These are phyloP conservation scores for Anarhynchus alexandrinus DNA, from an alignment of 2,113 vertebrate species.

Conservation along the genomic window DNA sequence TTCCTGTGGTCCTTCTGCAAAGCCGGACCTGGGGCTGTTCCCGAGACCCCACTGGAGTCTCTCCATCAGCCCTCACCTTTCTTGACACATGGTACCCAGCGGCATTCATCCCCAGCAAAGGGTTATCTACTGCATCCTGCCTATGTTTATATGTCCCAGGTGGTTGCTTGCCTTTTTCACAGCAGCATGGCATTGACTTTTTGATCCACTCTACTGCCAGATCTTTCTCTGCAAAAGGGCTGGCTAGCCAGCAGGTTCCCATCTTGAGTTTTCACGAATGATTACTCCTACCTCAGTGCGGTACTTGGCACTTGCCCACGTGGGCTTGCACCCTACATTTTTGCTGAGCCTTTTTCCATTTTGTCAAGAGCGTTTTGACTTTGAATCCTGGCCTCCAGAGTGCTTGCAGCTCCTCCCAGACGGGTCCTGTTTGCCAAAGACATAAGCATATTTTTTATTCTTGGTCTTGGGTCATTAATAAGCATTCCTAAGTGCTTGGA, in stretches of 20 bases:
- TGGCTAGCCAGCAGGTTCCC: not conserved
- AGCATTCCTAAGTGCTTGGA: not conserved
- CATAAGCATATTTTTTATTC: not conserved
- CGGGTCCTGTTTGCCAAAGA: not conserved
- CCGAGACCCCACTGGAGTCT: fast-evolving
- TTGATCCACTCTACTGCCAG: not conserved
- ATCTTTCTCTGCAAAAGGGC: not conserved
- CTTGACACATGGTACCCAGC: fast-evolving
- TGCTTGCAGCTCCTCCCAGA: fast-evolving
- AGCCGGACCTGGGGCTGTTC: not conserved
- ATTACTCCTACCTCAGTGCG: not conserved
- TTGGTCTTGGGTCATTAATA: fast-evolving
- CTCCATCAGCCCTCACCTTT: not conserved
- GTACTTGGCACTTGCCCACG: fast-evolving
- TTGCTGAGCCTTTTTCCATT: not conserved
- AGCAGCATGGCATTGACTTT: not conserved
- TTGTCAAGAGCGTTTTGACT: not conserved
- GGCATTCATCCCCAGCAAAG: not conserved
- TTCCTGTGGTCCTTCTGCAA: not conserved
- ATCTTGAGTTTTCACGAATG: not conserved
- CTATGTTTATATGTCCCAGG: fast-evolving
- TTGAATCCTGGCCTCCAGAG: not conserved
- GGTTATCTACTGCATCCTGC: fast-evolving
- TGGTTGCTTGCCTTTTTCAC: not conserved
- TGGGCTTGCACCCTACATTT: not conserved